A percentile compares a stretch with the other conserved stretches of the same genome.
phyloP scores from a whole-genome alignment of 2,888 invertebrate genomes.

The Mythimna ferrago region DNA sequence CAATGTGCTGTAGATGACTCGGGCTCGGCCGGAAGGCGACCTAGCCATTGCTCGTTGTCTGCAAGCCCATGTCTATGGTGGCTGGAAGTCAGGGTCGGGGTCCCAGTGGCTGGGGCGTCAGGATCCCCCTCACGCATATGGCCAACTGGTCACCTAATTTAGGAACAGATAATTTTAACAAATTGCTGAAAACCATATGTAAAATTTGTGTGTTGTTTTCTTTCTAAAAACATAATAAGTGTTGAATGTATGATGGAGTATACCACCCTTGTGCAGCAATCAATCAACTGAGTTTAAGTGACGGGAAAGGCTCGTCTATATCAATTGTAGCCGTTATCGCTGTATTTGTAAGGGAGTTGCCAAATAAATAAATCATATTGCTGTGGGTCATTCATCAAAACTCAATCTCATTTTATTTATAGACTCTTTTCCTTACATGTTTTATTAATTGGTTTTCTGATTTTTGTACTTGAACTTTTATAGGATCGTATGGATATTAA shows the following conservation, averaged over 20 bases:
- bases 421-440: constrained; percentile 32
- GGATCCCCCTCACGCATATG: no score
- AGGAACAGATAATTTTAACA: not conserved
- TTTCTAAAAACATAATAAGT: constrained; percentile 8
- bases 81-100: no score
- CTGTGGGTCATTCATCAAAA: constrained; percentile 77
- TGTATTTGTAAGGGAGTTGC: constrained; percentile 71
- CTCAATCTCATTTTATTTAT: constrained; percentile 68
- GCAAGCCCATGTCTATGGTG: no score
- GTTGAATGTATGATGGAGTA: constrained; percentile 56
- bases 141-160: not conserved
- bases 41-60: no score
- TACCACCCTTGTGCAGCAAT: constrained; percentile 69
- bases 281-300: constrained; percentile 81
- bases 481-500: not conserved
- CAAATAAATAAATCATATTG: constrained; percentile 79
- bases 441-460: constrained; percentile 43
- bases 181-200: not conserved
- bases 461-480: constrained; percentile 5
- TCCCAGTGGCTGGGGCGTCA: no score
- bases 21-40: no score
- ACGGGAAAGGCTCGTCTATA: constrained; percentile 77
- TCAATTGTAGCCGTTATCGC: constrained; percentile 79
- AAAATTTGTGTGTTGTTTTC: not conserved
- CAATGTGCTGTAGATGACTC: no score